Base-by-base conservation (phyloP, 2,113 vertebrate species). In the Pteronura brasiliensis region DNA sequence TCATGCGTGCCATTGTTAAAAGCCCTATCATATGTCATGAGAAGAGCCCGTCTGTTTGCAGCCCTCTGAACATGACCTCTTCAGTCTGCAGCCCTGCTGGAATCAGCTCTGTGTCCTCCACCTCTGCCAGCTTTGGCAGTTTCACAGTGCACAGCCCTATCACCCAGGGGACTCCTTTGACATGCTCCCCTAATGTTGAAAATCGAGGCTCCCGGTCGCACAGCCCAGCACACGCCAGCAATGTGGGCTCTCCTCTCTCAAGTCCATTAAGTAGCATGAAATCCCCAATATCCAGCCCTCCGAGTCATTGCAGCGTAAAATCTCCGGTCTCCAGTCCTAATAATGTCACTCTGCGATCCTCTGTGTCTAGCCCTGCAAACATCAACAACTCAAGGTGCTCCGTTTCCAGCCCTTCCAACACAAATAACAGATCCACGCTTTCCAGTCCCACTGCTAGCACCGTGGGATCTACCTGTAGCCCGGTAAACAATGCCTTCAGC, bases 261-360 rank as follows among this genome's bases (percentile, higher is more conserved):
- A 99, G 99, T 97, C 99, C 99, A 0, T 98, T 99, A 94, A 99
- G 99, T 98, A 99, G 99, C 98, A 99, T 99, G 99, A 99, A 99
- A 96, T 99, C 99, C 1, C 99, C 99, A 0, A 99, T 99, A 98
- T 99, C 99, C 97, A 99, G 99, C 90, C 99, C 99, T 61, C 99
- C 99, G 59, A 99, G 99, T 92, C 99, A 99, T 93, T 99, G 99
- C 97, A 99, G 99, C 0, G 99, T 99, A 76, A 99, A 99, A 96
- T 99, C 99, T 65, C 99, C 99, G 0, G 99, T 99, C 76, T 99
- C 99, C 4, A 99, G 99, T 97, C 99, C 99, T 83, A 99, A 87
- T 87, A 99, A 99, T 49, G 97, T 99, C 98, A 98, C 98, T 92
- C 97, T 99, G 97, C 98, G 99, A 77, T 99, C 99, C 80, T 99